Conservation (phyloP, 64 coral and sea anemone genomes). For the Platygyra sinensis region DNA sequence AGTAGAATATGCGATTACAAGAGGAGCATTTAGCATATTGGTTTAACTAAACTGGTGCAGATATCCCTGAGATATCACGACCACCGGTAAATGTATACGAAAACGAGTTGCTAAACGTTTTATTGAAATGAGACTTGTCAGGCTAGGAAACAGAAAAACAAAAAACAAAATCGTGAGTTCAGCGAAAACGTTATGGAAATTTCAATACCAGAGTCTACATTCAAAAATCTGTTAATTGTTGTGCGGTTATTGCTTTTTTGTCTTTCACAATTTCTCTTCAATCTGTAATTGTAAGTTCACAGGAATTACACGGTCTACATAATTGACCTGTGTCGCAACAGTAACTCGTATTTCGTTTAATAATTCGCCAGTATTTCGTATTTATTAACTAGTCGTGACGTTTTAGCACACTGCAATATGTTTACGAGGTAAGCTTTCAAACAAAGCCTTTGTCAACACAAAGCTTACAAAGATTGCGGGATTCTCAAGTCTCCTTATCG, state of each 20-base stretch:
- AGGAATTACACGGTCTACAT: too few species aligned
- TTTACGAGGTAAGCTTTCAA: not conserved
- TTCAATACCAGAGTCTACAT: not conserved
- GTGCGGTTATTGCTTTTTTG: not conserved
- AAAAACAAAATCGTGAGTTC: not conserved
- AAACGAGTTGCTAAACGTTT: not conserved
- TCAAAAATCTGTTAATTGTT: slow-evolving; percentile 12
- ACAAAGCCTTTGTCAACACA: not conserved
- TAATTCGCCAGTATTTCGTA: too few species aligned
- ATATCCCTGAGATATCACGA: not conserved
- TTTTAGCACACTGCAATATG: not conserved
- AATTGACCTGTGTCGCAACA: too few species aligned
- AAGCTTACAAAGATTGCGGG: not conserved
- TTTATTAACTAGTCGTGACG: not conserved
- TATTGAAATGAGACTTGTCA: not conserved
- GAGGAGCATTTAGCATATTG: not conserved
- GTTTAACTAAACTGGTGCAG: not conserved
- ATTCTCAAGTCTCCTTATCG: not conserved
- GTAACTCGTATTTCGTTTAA: not conserved
- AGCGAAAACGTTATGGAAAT: not conserved
- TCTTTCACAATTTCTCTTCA: not conserved
- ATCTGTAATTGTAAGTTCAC: not conserved
- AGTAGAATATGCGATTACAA: slow-evolving; percentile 11
- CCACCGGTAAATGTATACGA: not conserved
- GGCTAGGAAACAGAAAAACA: too few species aligned